Evolutionary conservation across 2,113 vertebrate genomes (phyloP).

Genomic region (Lophochroa leadbeateri): DNA sequence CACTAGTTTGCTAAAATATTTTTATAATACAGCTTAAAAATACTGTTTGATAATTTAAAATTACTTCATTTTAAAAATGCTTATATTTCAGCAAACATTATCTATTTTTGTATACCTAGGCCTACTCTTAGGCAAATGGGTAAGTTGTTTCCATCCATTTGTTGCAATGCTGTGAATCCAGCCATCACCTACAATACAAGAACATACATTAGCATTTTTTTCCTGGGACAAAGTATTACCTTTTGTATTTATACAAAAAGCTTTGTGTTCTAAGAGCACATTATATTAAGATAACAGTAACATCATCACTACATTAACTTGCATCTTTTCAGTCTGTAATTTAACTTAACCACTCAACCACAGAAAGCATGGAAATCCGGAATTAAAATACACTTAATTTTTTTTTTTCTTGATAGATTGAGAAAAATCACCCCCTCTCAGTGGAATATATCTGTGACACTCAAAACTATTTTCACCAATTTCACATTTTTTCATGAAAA

Average conservation of each 20-base stretch:
- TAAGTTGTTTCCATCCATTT: slow-evolving; percentile 87
- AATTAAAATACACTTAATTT: not conserved
- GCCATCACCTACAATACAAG: slow-evolving; percentile 79
- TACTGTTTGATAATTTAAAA: not conserved
- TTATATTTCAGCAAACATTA: not conserved
- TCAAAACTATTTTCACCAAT: not conserved
- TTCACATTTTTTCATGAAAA: not conserved
- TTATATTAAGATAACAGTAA: not conserved
- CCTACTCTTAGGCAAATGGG: slow-evolving; percentile 85
- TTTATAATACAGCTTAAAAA: not conserved
- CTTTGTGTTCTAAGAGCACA: not conserved
- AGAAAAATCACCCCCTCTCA: not conserved
- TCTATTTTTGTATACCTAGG: slow-evolving; percentile 79
- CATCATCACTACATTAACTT: not conserved
- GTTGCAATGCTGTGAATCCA: slow-evolving; percentile 86
- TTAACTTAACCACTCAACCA: not conserved
- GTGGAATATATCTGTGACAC: not conserved
- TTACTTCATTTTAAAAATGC: not conserved
- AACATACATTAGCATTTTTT: not conserved
- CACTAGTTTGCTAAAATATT: not conserved
- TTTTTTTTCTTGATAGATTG: not conserved
- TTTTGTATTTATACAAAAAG: not conserved
- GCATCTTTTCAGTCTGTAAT: not conserved
- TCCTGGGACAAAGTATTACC: not conserved
- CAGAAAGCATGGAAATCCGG: not conserved